Evolutionary conservation across 2,888 invertebrate species (phyloP), one percentile per base, ranked within the genome.

Genomic region (Leptopilina drosophilae): DNA sequence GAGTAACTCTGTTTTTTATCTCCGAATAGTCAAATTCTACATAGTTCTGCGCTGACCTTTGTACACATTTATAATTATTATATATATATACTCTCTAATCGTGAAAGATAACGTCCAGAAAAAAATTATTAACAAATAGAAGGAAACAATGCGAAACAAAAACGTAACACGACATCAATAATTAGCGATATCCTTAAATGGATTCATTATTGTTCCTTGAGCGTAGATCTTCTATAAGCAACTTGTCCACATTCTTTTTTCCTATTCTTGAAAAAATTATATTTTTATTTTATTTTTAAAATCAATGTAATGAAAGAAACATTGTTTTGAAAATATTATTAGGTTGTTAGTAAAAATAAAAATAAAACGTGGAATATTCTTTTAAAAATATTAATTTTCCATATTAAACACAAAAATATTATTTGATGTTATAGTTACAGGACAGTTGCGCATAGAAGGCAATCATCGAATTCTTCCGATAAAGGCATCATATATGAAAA

Each of bases 151-250:
- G 85, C 85, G 87, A 89, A 89, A 89, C 87, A 89, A 89, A 90
- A 89, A 90, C 89, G 87, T 91, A 90, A 91, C 88, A 88, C 88
- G 87, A 88, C 87, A 87, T 87, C 83, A 87, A 90, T 88, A 87
- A 89, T 73, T 73, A 56, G 56, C n/a, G 73, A 14, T 73, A 59
- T 59, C 26, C 40, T 73, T 73, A 73, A 73, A 69, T 26, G 53
- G 69, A 73, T 53, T 73, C 73, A 56, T 73, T n/a, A 56, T 56
- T 73, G 56, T 73, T 73, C 15, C 73, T 73, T 73, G 69, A 59
- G 73, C 73, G 73, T 33, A 26, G 5, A 5, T 14, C 73, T 73
- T 59, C 73, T 73, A 73, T 56, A 53, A 53, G 33, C 73, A 73
- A 15, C 73, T 56, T 26, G n/a, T 69, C 40, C 15, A 69, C 49